These are phyloP conservation scores for Scrobipalpa costella DNA, from an alignment of 2,888 invertebrate species.

Conservation along the genomic window DNA sequence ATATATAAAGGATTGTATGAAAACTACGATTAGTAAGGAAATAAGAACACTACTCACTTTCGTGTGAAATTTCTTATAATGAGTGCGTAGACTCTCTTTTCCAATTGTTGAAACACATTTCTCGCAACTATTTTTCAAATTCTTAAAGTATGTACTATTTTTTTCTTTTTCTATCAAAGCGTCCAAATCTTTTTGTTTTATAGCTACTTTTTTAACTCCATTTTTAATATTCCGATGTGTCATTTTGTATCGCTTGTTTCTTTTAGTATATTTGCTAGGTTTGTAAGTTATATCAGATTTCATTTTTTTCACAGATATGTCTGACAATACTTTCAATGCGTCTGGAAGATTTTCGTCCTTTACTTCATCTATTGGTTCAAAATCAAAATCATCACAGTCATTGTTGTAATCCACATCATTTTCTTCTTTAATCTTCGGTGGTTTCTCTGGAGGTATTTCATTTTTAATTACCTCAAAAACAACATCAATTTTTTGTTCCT, in stretches of 20 bases:
- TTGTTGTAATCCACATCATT: not conserved
- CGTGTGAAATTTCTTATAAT: not conserved
- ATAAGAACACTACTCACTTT: not conserved
- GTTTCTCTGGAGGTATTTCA: not conserved
- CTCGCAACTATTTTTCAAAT: not conserved
- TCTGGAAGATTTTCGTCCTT: constrained; percentile 8
- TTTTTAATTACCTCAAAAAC: not conserved
- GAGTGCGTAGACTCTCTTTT: not conserved
- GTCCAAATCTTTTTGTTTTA: not conserved
- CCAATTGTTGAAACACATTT: not conserved
- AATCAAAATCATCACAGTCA: not conserved
- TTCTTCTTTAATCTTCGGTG: not conserved
- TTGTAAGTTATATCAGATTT: not conserved
- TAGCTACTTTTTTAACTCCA: not conserved
- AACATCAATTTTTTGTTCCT: not conserved
- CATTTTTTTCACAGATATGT: not conserved
- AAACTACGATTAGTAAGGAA: no score
- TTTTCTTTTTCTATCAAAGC: constrained; percentile 9
- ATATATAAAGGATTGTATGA: no score
- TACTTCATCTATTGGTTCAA: not conserved
- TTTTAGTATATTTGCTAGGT: not conserved
- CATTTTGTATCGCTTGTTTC: not conserved
- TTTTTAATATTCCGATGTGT: not conserved
- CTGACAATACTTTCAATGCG: not conserved
- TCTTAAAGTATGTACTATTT: not conserved